Evolutionary conservation across 2,888 invertebrate species (phyloP), one percentile per base, ranked within the genome.

Genomic region (Pandemis heparana): DNA sequence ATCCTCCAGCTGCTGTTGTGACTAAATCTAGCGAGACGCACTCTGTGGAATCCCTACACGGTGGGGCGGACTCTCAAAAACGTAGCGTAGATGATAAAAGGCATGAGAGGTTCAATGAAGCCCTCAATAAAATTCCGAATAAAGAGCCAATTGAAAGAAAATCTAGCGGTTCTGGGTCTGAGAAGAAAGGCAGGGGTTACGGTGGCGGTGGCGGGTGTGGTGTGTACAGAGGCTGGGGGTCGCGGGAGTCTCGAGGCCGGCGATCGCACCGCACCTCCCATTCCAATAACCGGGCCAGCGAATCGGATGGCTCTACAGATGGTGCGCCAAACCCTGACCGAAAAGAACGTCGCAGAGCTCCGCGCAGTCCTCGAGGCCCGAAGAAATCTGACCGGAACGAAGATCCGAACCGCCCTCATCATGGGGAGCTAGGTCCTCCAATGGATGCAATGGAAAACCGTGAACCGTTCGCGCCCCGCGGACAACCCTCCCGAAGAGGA

Each of bases 401-500:
- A 39, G 95, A 96, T 72, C 79, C 85, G 60, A 85, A 82, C 81
- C 85, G 87, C 56, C 78, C 84, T 10, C 75, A 78, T 32, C 78
- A 80, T 51, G 75, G 80, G 23, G 91, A 92, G 60, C 88, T 85
- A 75, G 77, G 82, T 8, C 77, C 79, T 60, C 78, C 81, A 41
- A 75, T 81, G 12, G 92, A 93, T 76, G 85, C 86, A 16, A 79
- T 95, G 87, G 91, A 92, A 84, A 94, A 92, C 77, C 92, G 96
- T 73, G 97, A 97, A 82, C 97, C 97, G 64, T 98, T 98, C 89
- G 96, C 97, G 1, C 98, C 98, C 0, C 95, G 98, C 32, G 98
- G 98, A 0, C 98, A 98, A 87, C 98, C 98, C 0, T 98, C 98
- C 0, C 95, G 98, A 67, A 96, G 98, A 74, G 98, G 98, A 6